Conservation (phyloP, 2,797 vertebrate species). For the Rhodeus uyekii region DNA sequence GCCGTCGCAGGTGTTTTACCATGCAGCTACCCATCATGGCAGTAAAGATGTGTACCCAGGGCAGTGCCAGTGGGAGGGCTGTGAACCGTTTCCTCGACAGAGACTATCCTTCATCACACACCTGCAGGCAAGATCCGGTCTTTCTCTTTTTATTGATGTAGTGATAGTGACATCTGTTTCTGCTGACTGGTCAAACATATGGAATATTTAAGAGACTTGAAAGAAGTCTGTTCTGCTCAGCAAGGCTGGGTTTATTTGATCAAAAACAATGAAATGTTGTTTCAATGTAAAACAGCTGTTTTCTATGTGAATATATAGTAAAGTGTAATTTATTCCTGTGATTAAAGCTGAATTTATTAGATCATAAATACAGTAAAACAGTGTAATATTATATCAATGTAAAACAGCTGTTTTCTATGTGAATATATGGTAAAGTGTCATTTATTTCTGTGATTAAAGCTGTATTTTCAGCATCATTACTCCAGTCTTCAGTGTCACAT, state of each 20-base stretch:
- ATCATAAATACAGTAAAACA: too few species aligned
- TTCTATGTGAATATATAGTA: not conserved
- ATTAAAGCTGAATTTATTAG: too few species aligned
- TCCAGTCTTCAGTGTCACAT: too few species aligned
- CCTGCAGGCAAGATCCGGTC: conserved; percentile 83
- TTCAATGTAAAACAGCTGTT: not conserved
- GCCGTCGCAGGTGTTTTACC: conserved; percentile 96
- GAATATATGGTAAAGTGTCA: not conserved
- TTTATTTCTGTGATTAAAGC: too few species aligned
- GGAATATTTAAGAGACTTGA: not conserved
- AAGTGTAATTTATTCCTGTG: too few species aligned
- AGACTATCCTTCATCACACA: conserved; percentile 99
- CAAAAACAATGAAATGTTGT: not conserved
- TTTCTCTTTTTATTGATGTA: not conserved
- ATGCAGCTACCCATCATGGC: conserved; percentile 94
- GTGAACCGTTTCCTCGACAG: conserved; percentile 95
- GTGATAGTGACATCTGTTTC: not conserved
- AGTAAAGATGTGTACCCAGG: conserved; percentile 93
- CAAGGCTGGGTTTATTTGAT: too few species aligned
- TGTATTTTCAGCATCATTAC: too few species aligned
- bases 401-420: not conserved
- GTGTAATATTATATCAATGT: not conserved
- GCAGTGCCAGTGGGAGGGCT: conserved; percentile 96
- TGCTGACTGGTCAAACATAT: not conserved
- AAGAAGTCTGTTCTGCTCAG: not conserved